Evolutionary conservation across 2,797 vertebrate genomes (phyloP).

Genomic region (Sebastes minor): DNA sequence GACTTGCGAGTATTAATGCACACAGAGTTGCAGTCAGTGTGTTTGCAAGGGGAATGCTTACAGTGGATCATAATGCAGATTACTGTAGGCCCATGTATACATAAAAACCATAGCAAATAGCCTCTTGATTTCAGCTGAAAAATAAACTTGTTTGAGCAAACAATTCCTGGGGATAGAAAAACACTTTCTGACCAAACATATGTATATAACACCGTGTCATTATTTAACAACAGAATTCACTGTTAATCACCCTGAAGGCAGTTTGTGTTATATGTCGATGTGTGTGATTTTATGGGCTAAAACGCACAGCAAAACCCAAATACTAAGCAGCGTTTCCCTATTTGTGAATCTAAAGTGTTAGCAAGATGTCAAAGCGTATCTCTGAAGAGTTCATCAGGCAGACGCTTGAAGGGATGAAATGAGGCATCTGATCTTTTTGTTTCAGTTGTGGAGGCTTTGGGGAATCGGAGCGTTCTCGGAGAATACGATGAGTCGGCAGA

Average conservation of each 20-base stretch:
- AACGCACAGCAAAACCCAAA: conserved; percentile 1
- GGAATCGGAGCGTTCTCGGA: conserved; percentile 34
- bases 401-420: conserved; percentile 53
- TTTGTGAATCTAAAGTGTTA: conserved; percentile 20
- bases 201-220: neutral
- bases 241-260: conserved; percentile 9
- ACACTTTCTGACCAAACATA: neutral
- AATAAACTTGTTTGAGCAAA: conserved; percentile 1
- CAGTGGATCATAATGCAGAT: conserved; percentile 17
- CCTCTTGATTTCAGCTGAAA: conserved; percentile 14
- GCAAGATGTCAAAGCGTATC: conserved; percentile 45
- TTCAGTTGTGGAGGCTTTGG: conserved; percentile 44
- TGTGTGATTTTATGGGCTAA: neutral
- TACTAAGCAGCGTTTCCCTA: neutral
- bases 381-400: conserved; percentile 48
- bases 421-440: conserved; percentile 64
- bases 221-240: neutral
- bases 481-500: conserved; percentile 61
- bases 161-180: neutral
- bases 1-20: conserved; percentile 12
- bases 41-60: conserved; percentile 8
- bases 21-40: conserved; percentile 2
- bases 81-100: neutral
- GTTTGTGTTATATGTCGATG: neutral
- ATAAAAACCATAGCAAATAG: conserved; percentile 16